Evolutionary conservation across 2,113 vertebrate genomes (phyloP).

Genomic region (Erythrolamprus reginae): DNA sequence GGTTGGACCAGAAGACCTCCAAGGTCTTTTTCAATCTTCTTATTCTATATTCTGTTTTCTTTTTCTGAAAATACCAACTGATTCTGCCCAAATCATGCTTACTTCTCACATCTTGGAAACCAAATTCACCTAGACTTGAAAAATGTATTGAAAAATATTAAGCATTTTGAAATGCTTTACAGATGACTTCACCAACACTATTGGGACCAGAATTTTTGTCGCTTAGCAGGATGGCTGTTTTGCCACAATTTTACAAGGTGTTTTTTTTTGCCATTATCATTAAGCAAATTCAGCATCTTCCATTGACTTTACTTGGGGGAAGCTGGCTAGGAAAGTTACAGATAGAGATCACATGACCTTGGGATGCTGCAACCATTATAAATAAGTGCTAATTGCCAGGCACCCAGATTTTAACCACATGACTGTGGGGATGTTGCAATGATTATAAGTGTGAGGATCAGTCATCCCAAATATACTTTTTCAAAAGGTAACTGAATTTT

Average conservation of each 20-base stretch:
- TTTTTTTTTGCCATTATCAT: no score
- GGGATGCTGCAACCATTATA: not conserved
- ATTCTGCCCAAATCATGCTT: not conserved
- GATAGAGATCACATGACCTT: not conserved
- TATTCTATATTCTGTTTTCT: not conserved
- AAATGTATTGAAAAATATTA: not conserved
- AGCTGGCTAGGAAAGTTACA: not conserved
- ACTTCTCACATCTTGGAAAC: not conserved
- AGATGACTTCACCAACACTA: not conserved
- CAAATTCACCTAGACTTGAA: not conserved
- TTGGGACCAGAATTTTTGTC: not conserved
- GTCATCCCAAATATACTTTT: not conserved
- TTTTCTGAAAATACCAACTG: not conserved
- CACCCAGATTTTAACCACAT: not conserved
- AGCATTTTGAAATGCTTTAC: not conserved
- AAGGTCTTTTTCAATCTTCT: not conserved
- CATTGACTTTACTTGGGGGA: not conserved
- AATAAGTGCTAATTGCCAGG: not conserved
- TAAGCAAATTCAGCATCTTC: not conserved
- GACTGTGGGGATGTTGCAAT: not conserved
- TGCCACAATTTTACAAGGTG: no score
- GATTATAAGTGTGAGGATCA: not conserved
- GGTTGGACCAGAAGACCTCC: no score
- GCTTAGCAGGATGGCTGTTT: not conserved
- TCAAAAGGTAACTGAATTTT: not conserved